phyloP scores from a whole-genome alignment of 2,888 invertebrate genomes.

The Osmoderma eremita region DNA sequence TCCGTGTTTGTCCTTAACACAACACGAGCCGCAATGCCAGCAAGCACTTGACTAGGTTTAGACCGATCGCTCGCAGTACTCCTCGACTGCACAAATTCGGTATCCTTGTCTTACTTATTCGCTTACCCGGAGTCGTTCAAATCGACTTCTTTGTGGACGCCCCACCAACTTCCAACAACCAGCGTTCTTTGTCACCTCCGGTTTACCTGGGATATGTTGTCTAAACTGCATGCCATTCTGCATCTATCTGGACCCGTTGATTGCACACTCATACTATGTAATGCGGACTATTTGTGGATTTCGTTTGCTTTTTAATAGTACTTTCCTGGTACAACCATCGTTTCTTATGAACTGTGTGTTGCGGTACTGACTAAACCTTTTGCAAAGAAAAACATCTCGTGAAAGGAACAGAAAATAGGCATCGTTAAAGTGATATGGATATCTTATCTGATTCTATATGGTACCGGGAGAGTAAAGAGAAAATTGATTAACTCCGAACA shows the following conservation, averaged over 20 bases:
- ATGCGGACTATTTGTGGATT: slow-evolving; percentile 39
- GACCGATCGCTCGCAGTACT: slow-evolving; percentile 45
- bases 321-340: slow-evolving; percentile 4
- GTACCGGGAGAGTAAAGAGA: too few relatives aligned
- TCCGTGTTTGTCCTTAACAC: slow-evolving; percentile 22
- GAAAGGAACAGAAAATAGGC: too few relatives aligned
- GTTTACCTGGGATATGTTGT: slow-evolving; percentile 51
- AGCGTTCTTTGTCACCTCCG: slow-evolving; percentile 50
- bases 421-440: too few relatives aligned
- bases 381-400: too few relatives aligned
- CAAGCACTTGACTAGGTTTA: slow-evolving; percentile 44
- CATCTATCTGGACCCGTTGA: slow-evolving; percentile 52
- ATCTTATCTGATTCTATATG: too few relatives aligned
- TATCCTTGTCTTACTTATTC: slow-evolving; percentile 46
- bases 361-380: too few relatives aligned
- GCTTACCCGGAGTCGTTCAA: slow-evolving; percentile 40
- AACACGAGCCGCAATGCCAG: slow-evolving; percentile 41
- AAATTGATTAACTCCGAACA: too few relatives aligned
- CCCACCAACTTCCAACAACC: slow-evolving; percentile 36
- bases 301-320: slow-evolving; percentile 37
- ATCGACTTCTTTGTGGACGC: slow-evolving; percentile 43
- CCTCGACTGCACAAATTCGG: slow-evolving; percentile 42
- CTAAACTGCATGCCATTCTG: slow-evolving; percentile 53
- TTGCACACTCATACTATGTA: slow-evolving; percentile 49
- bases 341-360: background rate